phyloP scores from a whole-genome alignment of 2,113 vertebrate genomes.

The Prietella phreatophila region DNA sequence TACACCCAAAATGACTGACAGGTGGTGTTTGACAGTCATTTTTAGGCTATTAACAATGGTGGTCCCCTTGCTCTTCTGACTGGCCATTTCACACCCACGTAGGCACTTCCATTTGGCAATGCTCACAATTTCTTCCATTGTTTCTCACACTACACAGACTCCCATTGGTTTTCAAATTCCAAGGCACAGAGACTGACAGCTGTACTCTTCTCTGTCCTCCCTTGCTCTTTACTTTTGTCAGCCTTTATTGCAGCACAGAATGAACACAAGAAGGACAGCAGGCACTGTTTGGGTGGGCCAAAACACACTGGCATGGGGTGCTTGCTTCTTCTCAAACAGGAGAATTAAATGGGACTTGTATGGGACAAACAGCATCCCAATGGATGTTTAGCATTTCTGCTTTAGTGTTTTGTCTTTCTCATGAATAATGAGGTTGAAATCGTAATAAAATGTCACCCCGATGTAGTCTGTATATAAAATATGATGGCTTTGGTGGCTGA shows the following conservation, averaged over 20 bases:
- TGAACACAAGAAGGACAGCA: constrained; percentile 65
- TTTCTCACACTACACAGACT: constrained; percentile 31
- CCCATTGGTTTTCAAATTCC: constrained; percentile 53
- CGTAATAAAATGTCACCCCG: background rate
- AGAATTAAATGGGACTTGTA: constrained; percentile 8
- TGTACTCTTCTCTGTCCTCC: constrained; percentile 56
- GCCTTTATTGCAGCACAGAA: constrained; percentile 66
- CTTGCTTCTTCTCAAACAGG: constrained; percentile 55
- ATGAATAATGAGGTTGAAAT: constrained; percentile 22
- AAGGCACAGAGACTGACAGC: constrained; percentile 66
- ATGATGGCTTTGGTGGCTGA: constrained; percentile 8
- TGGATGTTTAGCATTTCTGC: background rate
- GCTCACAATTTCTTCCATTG: constrained; percentile 6
- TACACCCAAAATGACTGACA: constrained; percentile 47
- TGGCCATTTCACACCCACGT: constrained; percentile 2
- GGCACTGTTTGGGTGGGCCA: constrained; percentile 73
- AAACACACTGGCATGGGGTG: constrained; percentile 49
- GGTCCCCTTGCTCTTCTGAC: background rate
- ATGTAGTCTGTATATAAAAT: background rate
- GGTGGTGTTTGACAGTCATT: constrained; percentile 46
- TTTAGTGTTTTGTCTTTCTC: constrained; percentile 14
- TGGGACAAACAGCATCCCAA: constrained; percentile 30
- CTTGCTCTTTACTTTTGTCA: constrained; percentile 48
- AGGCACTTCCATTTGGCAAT: constrained; percentile 9
- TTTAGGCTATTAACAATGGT: background rate